A percentile compares a stretch with the other conserved stretches of the same genome.
These are phyloP conservation scores for Pentamera pediparva DNA, from an alignment of 53 echinoderm and acorn worm species.

Conservation along the genomic window DNA sequence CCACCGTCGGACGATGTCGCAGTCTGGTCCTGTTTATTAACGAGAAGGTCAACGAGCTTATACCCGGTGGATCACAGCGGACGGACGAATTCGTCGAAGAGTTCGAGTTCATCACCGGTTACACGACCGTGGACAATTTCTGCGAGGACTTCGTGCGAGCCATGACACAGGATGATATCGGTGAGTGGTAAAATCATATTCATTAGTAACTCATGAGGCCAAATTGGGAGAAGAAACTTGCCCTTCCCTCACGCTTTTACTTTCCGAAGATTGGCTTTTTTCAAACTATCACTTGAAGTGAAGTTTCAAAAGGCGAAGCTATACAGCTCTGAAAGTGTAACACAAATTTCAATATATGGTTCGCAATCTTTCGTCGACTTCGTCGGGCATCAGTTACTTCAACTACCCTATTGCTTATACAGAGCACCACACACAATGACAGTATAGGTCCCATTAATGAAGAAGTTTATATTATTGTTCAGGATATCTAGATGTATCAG, in stretches of 20 bases:
- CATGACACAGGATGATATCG: conserved; percentile 56
- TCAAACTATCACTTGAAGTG: not conserved
- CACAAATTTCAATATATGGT: no score
- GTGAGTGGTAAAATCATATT: conserved; percentile 26
- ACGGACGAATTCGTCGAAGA: not conserved
- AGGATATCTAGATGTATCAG: no score
- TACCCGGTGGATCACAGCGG: not conserved
- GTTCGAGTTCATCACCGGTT: conserved; percentile 47
- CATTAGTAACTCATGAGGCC: not conserved
- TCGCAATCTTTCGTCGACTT: no score
- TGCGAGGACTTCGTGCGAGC: conserved; percentile 48
- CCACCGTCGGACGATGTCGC: conserved; percentile 47
- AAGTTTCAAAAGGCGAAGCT: not conserved
- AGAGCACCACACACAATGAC: no score
- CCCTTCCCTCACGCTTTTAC: no score
- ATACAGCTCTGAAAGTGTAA: not conserved
- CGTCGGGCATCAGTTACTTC: no score
- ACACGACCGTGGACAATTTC: conserved; percentile 16
- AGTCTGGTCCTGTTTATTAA: conserved; percentile 1
- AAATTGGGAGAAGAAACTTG: no score
- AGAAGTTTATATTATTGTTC: no score
- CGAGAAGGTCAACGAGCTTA: conserved; percentile 11
- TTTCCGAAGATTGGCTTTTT: no score
- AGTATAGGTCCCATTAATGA: no score
- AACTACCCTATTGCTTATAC: no score